Evolutionary conservation across 2,113 vertebrate genomes (phyloP), one percentile per base, ranked within the genome.

Genomic region (Heloderma charlesbogerti): DNA sequence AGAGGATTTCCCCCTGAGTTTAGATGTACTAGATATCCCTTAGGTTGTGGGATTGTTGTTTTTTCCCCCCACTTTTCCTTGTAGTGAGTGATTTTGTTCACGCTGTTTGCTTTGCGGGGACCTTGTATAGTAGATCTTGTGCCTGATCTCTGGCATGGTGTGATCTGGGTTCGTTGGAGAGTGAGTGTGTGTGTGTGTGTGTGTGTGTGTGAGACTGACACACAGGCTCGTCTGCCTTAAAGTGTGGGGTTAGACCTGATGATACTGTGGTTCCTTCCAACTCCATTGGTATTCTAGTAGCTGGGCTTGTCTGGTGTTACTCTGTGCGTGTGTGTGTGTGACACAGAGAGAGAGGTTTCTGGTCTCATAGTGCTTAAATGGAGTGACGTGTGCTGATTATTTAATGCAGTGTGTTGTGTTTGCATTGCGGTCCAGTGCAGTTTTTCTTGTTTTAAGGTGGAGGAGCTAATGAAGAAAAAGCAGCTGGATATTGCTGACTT

Each of bases 401-500:
- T 82, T 57, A 31, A 20, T 40, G 51, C 22, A 18, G 51, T 43
- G 37, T 60, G 27, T 8, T 34, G 2, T 15, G 25, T 4, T 45
- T 88, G 10, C 16, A 1, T 48, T 51, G 57, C 51, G 43, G 2
- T 1, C 37, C 71, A 91, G 93, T 31, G 13, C 48, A 0, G 69
- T 60, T 84, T 67, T 40, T 86, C 77, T 37, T 57, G 51, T 0
- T 74, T 88, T 40, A 85, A 99, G 99, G 97, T 98, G 20, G 98
- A 99, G 95, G 99, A 98, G 87, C 97, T 98, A 20, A 97, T 98
- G 95, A 94, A 98, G 82, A 99, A 99, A 90, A 99, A 99, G 87
- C 98, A 98, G 91, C 88, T 99, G 88, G 98, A 99, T 93, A 98
- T 99, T 31, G 94, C 98, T 0, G 98, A 99, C 92, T 99, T 99